These are phyloP conservation scores for Babylonia areolata DNA, from an alignment of 1,140 invertebrate species.

Conservation along the genomic window DNA sequence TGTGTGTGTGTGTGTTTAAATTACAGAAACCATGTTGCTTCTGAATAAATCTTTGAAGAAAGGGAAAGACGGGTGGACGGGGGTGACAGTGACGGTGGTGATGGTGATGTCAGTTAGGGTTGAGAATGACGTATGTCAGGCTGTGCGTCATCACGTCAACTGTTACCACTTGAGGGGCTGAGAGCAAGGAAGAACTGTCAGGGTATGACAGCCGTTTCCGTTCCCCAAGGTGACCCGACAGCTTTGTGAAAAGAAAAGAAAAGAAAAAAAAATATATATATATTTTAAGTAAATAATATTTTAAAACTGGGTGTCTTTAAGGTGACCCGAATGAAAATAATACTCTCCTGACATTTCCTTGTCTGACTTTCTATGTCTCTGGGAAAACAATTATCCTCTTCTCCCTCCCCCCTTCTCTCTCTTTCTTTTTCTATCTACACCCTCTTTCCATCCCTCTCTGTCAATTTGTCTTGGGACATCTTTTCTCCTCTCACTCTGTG, in stretches of 20 bases:
- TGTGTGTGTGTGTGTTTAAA: no score
- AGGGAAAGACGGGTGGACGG: neutral
- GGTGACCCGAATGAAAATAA: conserved; percentile 5
- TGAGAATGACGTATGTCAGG: neutral
- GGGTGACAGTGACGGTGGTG: neutral
- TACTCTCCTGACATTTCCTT: neutral
- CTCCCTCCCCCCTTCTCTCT: neutral
- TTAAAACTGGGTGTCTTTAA: no score
- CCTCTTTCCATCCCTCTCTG: neutral
- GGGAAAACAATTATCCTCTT: no score
- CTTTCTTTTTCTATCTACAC: neutral
- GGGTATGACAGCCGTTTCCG: neutral
- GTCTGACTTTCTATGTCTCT: neutral
- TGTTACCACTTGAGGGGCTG: neutral
- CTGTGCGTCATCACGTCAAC: neutral
- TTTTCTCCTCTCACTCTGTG: no score
- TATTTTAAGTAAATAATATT: no score
- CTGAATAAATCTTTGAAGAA: no score
- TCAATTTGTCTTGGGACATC: neutral
- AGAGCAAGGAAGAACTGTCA: neutral
- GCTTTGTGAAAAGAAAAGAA: neutral
- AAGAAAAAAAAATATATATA: neutral
- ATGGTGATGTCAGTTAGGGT: neutral
- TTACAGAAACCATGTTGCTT: no score
- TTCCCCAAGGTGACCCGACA: conserved; percentile 18